Evolutionary conservation across 2,113 vertebrate genomes (phyloP), one percentile per base, ranked within the genome.

Genomic region (Centropus bengalensis): DNA sequence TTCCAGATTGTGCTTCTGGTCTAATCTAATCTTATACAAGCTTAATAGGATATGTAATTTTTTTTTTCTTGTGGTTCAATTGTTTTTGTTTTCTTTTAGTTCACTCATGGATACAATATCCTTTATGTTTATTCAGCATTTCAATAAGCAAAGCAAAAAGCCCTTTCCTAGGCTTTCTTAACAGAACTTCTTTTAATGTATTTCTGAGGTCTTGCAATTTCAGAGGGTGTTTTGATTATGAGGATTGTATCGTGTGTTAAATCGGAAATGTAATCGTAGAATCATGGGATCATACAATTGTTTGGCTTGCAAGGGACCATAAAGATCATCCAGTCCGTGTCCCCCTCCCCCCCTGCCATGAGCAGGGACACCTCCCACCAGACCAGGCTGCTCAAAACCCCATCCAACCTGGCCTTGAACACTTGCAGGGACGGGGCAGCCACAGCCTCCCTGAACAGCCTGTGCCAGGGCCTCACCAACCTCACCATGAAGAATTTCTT

Each of bases 121-220:
- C 59, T 93, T 64, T n/a, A 74, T 90, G 36, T 52, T 95, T 95
- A 95, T 93, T 71, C 69, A 90, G 32, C 21, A 68, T 94, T 97
- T 95, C 32, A 54, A 6, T 88, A 83, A 96, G 30, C 47, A 88
- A 91, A 97, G 93, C 63, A 88, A 66, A 45, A 94, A 80, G 36
- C 8, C 23, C 4, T 75, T 84, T 56, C 8, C 5, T 8, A 58
- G n/a, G 82, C 80, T 23, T 86, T 95, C 33, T 89, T 96, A 92
- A 79, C 18, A 60, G 63, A 93, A 74, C 32, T 58, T 18, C 21
- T 78, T 69, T 91, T 62, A 52, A 66, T 32, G 9, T 18, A 23
- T 58, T 86, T 20, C 21, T 74, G 83, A 93, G 44, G n/a, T 94
- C 74, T 70, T 91, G 86, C 70, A 82, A 36, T 79, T 97, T 97